Base-by-base conservation (phyloP, 1,140 invertebrate genomes). In the Drosophila seguyi region DNA sequence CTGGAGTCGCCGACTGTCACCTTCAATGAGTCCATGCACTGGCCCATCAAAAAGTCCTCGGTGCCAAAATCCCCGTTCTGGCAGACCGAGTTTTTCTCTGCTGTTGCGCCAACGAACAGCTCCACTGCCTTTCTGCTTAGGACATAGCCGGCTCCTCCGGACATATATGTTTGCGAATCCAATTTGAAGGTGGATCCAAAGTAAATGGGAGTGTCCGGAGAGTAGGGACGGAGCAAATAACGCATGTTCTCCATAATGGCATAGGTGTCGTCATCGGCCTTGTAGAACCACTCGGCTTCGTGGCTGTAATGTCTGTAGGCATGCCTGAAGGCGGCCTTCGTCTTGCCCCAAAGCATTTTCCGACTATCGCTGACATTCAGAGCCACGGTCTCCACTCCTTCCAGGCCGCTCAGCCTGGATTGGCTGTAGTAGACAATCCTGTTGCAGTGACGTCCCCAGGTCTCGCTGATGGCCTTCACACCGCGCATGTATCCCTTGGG, bases 191-290 rank as follows among this genome's bases (percentile, higher is more conserved):
- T 94, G 81, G 97, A 98, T 0, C 97, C 98, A 90, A 98, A 98
- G 91, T 98, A 98, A 1, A 98, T 93, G 0, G 97, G 95, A 6
- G 95, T 94, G 0, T 93, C 93, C 2, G 95, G 92, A 78, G 95
- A 94, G 79, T 97, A 95, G 1, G 95, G 93, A 4, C 95, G 94
- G n/a, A 99, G 93, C 96, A 99, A 96, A 79, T 97, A 97, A 22
- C 98, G 94, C 39, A 99, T 93, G 93, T 99, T 99, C 93, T 99
- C 98, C 2, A 99, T 95, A 29, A 99, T 94, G n/a, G 98, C 96
- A 93, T 97, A 98, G 94, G 98, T 98, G 90, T 99, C 98, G 93
- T 98, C 98, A 88, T 99, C 98, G 31, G 97, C 97, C 93, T 99
- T 99, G 77, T 98, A 94, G 92, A 98, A 98, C 97, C 97, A 99